Conservation (phyloP, 2,888 invertebrate genomes). For the Thysanoteuthis rhombus region DNA sequence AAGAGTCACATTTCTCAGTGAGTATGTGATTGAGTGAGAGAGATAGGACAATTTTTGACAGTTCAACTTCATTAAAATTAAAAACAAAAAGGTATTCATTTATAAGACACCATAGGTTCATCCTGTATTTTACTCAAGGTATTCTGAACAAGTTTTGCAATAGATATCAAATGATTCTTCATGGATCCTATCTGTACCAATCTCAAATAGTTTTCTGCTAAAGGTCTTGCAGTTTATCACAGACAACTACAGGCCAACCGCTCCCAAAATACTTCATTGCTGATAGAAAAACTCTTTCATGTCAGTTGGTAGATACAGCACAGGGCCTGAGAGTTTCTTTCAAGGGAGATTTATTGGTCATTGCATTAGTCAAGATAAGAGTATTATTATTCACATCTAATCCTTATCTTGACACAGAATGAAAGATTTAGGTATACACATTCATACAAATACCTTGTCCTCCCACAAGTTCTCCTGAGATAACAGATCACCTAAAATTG, state of each 20-base stretch:
- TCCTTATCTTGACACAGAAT: too few species aligned
- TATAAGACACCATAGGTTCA: not conserved
- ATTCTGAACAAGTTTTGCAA: not conserved
- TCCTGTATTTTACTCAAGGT: not conserved
- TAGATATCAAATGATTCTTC: not conserved
- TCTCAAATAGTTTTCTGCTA: not conserved
- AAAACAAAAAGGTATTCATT: not conserved
- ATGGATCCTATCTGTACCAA: not conserved
- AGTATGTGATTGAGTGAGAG: too few species aligned
- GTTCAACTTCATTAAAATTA: not conserved
- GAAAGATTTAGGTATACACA: too few species aligned
- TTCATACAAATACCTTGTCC: too few species aligned
- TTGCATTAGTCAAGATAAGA: too few species aligned
- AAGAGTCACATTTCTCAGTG: too few species aligned
- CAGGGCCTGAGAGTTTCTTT: too few species aligned
- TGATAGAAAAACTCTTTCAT: not conserved
- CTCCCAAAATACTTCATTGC: not conserved
- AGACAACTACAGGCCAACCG: not conserved
- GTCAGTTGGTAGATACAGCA: not conserved
- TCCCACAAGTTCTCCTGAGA: too few species aligned
- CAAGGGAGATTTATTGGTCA: too few species aligned
- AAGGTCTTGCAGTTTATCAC: not conserved
- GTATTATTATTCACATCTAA: too few species aligned
- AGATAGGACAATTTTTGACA: too few species aligned
- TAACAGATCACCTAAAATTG: too few species aligned